phyloP scores from a whole-genome alignment of 2,797 vertebrate genomes.

The Spondyliosoma cantharus region DNA sequence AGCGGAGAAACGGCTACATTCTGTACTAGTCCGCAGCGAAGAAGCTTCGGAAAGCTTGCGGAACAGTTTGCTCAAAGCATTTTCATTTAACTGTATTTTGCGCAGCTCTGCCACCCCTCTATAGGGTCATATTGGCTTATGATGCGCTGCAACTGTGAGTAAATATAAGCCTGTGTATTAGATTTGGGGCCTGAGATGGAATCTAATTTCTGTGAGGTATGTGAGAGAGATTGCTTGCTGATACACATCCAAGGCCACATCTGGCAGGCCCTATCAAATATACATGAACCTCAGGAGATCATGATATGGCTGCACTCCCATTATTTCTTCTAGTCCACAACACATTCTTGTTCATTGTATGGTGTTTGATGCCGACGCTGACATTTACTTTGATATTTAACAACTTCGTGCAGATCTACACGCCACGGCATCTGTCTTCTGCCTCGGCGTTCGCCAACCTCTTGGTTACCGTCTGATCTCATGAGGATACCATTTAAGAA shows the following conservation, averaged over 20 bases:
- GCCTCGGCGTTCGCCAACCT: slow-evolving; percentile 17
- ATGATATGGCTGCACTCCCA: slow-evolving; percentile 62
- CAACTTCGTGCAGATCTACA: slow-evolving; percentile 58
- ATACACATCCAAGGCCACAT: slow-evolving; percentile 78
- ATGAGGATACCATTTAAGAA: slow-evolving; percentile 59
- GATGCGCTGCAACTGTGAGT: slow-evolving; percentile 79
- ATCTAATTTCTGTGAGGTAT: slow-evolving; percentile 80
- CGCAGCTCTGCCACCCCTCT: slow-evolving; percentile 55
- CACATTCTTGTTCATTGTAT: slow-evolving; percentile 34
- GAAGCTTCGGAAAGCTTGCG: slow-evolving; percentile 55
- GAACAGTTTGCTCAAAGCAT: slow-evolving; percentile 76
- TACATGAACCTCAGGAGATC: slow-evolving; percentile 76
- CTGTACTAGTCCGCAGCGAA: slow-evolving; percentile 21
- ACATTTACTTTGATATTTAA: slow-evolving; percentile 70
- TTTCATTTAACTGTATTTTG: slow-evolving; percentile 79
- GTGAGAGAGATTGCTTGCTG: slow-evolving; percentile 73
- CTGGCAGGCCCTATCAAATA: slow-evolving; percentile 80
- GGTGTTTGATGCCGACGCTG: slow-evolving; percentile 27
- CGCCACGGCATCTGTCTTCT: slow-evolving; percentile 26
- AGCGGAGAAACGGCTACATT: slow-evolving; percentile 24
- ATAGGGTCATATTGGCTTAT: slow-evolving; percentile 80
- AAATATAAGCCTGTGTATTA: slow-evolving; percentile 83
- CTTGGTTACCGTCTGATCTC: slow-evolving; percentile 52
- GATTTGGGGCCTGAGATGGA: slow-evolving; percentile 79
- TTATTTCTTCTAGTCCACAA: slow-evolving; percentile 60